Conservation (phyloP, 2,113 vertebrate species). For the Scopus umbretta region DNA sequence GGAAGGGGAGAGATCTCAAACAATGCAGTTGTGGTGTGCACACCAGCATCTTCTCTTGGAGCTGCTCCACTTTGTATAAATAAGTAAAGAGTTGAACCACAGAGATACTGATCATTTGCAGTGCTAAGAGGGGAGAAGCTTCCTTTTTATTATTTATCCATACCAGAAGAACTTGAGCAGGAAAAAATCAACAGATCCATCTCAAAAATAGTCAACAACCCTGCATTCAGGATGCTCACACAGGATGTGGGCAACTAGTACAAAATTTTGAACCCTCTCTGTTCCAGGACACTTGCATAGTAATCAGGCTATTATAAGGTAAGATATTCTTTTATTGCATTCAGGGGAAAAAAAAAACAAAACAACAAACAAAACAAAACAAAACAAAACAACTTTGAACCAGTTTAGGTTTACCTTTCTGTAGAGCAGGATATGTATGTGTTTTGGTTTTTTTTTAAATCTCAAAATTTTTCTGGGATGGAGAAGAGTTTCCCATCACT, state of each 20-base stretch:
- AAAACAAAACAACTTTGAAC: neutral
- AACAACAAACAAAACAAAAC: no score
- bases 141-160: neutral
- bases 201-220: neutral
- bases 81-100: neutral
- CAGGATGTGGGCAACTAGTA: neutral
- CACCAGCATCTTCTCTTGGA: neutral
- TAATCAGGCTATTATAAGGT: neutral
- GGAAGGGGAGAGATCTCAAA: neutral
- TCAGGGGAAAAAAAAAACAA: neutral
- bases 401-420: neutral
- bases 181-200: neutral
- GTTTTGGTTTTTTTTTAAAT: neutral
- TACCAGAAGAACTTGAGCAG: neutral
- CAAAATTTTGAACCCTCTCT: neutral
- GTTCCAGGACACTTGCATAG: neutral
- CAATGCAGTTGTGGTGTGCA: neutral
- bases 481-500: neutral
- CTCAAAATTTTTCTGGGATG: neutral
- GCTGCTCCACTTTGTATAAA: neutral
- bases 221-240: neutral
- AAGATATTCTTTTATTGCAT: neutral
- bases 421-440: neutral
- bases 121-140: neutral
- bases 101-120: neutral